Evolutionary conservation across 2,888 invertebrate genomes (phyloP).

Genomic region (Seira ritae): DNA sequence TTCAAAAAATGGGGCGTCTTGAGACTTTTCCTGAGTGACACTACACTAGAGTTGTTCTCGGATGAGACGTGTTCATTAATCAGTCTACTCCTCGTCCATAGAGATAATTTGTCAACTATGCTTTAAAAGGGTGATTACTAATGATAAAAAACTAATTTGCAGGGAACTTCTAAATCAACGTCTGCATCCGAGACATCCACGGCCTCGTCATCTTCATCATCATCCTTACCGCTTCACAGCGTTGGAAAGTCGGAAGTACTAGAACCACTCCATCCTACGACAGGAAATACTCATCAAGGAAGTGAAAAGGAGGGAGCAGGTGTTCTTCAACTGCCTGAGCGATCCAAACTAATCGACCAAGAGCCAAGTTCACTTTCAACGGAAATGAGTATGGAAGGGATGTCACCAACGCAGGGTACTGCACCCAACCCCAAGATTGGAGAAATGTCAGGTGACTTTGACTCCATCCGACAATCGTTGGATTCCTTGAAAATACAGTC

Average conservation of each 20-base stretch:
- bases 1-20: no score
- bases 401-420: constrained; percentile 31
- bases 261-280: neutral
- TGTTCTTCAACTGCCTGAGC: neutral
- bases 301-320: neutral
- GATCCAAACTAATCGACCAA: neutral
- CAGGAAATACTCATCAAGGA: neutral
- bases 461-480: constrained; percentile 59
- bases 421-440: constrained; percentile 53
- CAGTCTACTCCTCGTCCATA: no score
- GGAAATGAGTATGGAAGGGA: constrained; percentile 43
- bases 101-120: no score
- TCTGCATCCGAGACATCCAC: neutral
- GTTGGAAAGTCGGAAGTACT: neutral
- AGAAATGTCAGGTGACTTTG: constrained; percentile 57
- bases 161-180: constrained; percentile 39
- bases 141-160: no score
- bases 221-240: neutral
- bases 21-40: no score
- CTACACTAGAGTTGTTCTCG: no score
- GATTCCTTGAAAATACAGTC: constrained; percentile 71
- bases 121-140: no score
- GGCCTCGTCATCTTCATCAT: constrained; percentile 22
- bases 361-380: constrained; percentile 1
- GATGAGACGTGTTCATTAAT: no score